These are phyloP conservation scores for Phenganax stokvisi DNA, from an alignment of 92 coral and sea anemone species.

Conservation along the genomic window DNA sequence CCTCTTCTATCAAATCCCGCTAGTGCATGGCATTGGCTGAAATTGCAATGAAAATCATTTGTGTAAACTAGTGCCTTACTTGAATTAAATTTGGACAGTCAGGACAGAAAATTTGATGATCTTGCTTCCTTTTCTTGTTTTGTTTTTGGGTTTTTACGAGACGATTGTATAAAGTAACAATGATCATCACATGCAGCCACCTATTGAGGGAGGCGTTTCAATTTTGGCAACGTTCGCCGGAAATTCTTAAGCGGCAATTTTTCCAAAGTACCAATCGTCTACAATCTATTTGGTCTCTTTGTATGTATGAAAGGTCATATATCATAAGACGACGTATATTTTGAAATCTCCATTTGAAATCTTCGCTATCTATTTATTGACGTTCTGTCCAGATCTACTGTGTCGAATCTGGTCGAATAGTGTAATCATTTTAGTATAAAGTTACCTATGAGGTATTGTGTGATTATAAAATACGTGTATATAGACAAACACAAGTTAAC, in stretches of 20 bases:
- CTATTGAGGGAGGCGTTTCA: neutral
- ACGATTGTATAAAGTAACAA: neutral
- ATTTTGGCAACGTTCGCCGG: constrained; percentile 5
- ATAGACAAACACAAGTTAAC: neutral
- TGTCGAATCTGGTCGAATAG: neutral
- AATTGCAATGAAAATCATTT: too few relatives aligned
- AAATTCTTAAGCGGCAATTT: constrained; percentile 12
- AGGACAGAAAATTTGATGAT: neutral
- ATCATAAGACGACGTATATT: neutral
- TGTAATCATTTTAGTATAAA: neutral
- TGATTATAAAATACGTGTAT: constrained; percentile 2
- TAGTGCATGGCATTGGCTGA: too few relatives aligned
- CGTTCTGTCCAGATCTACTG: neutral
- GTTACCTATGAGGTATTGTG: constrained; percentile 6
- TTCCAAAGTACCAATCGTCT: constrained; percentile 10
- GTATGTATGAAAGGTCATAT: neutral
- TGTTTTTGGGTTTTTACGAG: neutral
- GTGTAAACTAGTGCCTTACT: too few relatives aligned
- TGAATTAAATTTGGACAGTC: too few relatives aligned
- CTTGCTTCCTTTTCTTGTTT: neutral
- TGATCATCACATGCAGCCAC: neutral
- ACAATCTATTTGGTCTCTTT: neutral
- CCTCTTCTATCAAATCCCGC: too few relatives aligned
- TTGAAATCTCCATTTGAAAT: neutral
- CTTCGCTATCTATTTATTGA: neutral